Evolutionary conservation across 2,888 invertebrate species (phyloP), one percentile per base, ranked within the genome.

Genomic region (Torymus aiolomorphi): DNA sequence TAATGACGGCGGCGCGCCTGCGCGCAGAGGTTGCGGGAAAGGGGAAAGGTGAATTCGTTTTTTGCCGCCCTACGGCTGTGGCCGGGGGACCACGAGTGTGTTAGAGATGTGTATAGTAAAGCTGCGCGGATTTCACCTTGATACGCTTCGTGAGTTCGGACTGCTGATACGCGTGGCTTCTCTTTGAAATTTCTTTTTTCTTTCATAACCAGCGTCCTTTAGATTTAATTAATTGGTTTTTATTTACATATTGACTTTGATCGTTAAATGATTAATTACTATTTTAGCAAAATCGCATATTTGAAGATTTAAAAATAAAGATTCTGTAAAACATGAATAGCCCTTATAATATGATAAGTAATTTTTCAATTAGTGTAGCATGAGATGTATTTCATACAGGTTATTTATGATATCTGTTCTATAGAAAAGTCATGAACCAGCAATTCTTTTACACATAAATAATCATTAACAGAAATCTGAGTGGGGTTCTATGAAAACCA

Each of bases 121-220:
- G 52, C 42, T 54, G 63, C 18, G 31, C 20, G 24, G n/a, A 0
- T 54, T 63, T 14, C 16, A 24, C 51, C 31, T 42, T 20, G 65
- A 72, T 59, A 67, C 66, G 71, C 66, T 72, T 18, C 57, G 24
- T 10, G 57, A 31, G 57, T 13, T 59, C 59, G 51, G 31, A 67
- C 20, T 51, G n/a, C 31, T 63, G 52, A 78, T 69, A 63, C 72
- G 63, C 69, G 51, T 69, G 16, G 78, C 52, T 72, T 72, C 59
- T 12, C 59, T 14, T 71, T 67, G 12, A 51, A 63, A 49, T 71
- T 76, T 65, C 52, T 20, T 20, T 57, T 54, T 66, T 73, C 61
- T 42, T 54, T 18, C 5, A 2, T 20, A 20, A 24, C 16, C 13
- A 69, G 42, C 20, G 54, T 69, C 54, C 54, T 8, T 42, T 42